Evolutionary conservation across 2,797 vertebrate genomes (phyloP), one percentile per base, ranked within the genome.

Genomic region (Neosilurus hyrtlii): DNA sequence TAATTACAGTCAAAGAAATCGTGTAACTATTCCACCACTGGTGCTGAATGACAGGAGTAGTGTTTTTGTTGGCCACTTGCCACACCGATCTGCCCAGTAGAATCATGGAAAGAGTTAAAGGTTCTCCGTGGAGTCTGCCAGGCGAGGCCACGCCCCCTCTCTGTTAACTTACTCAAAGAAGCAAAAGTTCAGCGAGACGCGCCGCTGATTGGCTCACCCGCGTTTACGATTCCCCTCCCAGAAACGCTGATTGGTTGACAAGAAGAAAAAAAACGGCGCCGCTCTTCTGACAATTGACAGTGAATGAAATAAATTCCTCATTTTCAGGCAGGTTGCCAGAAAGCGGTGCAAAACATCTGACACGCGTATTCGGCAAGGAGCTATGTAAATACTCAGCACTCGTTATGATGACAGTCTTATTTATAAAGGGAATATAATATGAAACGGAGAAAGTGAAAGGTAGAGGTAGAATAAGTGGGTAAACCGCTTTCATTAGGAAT

Each of bases 161-260:
- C 87, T 88, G 89, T 93, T 93, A 88, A 93, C 93, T 93, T 89
- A 93, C 92, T 93, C 92, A 92, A 93, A 91, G 94, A 94, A 93
- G 94, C 94, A 94, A 95, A 96, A 93, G 93, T 95, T 95, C 92
- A 95, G 91, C 87, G 92, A 86, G 89, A 85, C 80, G 88, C 88
- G 80, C 87, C 87, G 80, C 65, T 84, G 89, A 95, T 95, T 94
- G 95, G 94, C 85, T 90, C 78, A 83, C 83, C 88, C 24, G 83
- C 78, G 77, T 86, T 22, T 83, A 90, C 80, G 89, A 70, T 85
- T 79, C 52, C 78, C 89, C 90, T 68, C 88, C 56, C 67, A 5
- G 67, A 52, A 72, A 82, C 82, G 84, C 85, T 77, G 88, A 94
- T 95, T 95, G 95, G 95, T 57, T 85, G 0, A 83, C 85, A 82